Evolutionary conservation across 2,888 invertebrate species (phyloP), one percentile per base, ranked within the genome.

Genomic region (Caenorhabditis macrosperma): DNA sequence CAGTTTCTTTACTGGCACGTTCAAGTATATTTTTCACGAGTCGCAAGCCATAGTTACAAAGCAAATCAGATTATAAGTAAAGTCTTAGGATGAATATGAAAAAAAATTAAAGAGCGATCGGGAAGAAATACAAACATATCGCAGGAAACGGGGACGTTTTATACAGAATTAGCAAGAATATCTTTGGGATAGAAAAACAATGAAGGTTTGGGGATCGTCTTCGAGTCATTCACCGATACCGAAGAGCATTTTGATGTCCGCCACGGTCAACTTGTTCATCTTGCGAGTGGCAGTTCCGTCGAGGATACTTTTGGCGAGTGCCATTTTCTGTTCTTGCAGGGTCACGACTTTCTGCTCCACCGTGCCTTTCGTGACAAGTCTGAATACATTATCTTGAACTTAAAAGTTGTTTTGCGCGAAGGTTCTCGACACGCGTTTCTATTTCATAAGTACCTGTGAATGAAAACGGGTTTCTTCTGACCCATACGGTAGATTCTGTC

Each of bases 401-500:
- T n/a, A n/a, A 85, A 83, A 33, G 38, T 2, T 9, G 38, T 38
- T 9, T 3, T 38, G 12, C 9, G 3, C 20, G 17, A 2, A 44
- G 17, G 10, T 2, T 17, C 9, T 17, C 9, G 6, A 24, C 92
- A 91, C n/a, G n/a, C n/a, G n/a, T n/a, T n/a, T n/a, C n/a, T n/a
- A n/a, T n/a, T n/a, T n/a, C n/a, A n/a, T n/a, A n/a, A n/a, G n/a
- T 88, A 95, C 94, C 95, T 95, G 91, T 96, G 95, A 60, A 97
- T 94, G 86, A 93, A 93, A 0, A 96, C 96, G 85, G 93, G 91
- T 89, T 94, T 95, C 57, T 91, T 93, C 91, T 97, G 97, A 0
- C 97, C 97, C 81, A 97, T 94, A 78, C 97, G 88, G 92, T 96
- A 96, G 80, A 97, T 94, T 78, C 97, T 93, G 92, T 97, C 97